Evolutionary conservation across 2,888 invertebrate species (phyloP).

Genomic region (Drosophila leonis): DNA sequence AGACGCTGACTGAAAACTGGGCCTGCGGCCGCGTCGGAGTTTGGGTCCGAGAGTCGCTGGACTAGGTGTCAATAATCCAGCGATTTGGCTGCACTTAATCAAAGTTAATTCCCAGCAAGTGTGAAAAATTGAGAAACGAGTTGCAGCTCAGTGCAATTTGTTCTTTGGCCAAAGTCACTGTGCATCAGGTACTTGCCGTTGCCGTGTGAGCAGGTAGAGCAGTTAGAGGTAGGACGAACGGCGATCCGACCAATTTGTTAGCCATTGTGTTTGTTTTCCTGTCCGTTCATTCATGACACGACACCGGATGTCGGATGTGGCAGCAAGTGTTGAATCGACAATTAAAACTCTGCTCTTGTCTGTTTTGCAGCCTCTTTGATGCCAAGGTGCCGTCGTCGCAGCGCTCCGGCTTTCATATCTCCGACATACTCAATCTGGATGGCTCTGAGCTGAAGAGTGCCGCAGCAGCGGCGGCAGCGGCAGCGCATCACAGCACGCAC

Average conservation of each 20-base stretch:
- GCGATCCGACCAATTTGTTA: constrained; percentile 1
- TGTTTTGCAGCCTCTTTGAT: constrained; percentile 90
- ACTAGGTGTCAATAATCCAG: constrained; percentile 81
- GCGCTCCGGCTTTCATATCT: constrained; percentile 95
- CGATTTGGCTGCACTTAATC: constrained; percentile 77
- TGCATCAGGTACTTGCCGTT: constrained; percentile 37
- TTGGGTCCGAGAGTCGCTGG: neutral
- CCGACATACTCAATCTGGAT: constrained; percentile 96
- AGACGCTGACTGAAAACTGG: constrained; percentile 3
- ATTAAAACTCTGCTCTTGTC: constrained; percentile 31
- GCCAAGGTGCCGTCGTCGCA: constrained; percentile 87
- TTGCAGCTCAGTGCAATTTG: constrained; percentile 19
- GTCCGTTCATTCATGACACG: constrained; percentile 71
- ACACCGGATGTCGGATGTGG: constrained; percentile 66
- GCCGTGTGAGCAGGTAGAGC: neutral
- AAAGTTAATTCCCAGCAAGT: constrained; percentile 72
- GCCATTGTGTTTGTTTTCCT: constrained; percentile 58
- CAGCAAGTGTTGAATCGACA: constrained; percentile 23
- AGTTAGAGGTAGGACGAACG: constrained; percentile 14
- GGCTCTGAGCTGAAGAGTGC: constrained; percentile 86
- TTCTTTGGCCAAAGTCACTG: constrained; percentile 57
- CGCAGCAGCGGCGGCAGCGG: constrained; percentile 71
- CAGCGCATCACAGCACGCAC: constrained; percentile 61
- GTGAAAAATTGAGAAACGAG: constrained; percentile 31
- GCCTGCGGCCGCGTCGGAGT: neutral